Evolutionary conservation across 1,140 invertebrate genomes (phyloP).

Genomic region (Conus ventricosus): DNA sequence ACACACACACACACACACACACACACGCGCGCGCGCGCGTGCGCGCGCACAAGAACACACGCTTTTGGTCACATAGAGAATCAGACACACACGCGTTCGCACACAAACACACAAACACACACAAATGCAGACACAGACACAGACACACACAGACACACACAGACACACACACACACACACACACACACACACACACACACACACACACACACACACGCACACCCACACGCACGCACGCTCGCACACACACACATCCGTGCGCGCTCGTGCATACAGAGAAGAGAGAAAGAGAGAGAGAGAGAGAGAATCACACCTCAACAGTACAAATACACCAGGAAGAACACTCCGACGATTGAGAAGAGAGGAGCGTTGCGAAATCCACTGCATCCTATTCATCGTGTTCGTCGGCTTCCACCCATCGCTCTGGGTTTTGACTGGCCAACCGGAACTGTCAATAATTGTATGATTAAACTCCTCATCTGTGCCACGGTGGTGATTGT

Average conservation of each 20-base stretch:
- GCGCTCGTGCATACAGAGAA: neutral
- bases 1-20: slow-evolving; percentile 7
- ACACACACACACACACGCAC: slow-evolving; percentile 23
- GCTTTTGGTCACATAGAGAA: neutral
- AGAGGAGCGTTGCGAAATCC: too few relatives aligned
- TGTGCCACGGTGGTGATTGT: too few relatives aligned
- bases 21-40: neutral
- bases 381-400: too few relatives aligned
- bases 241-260: neutral
- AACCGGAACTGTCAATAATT: too few relatives aligned
- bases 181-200: neutral
- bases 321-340: neutral
- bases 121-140: neutral
- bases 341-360: too few relatives aligned
- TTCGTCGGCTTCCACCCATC: too few relatives aligned
- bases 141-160: neutral
- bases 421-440: too few relatives aligned
- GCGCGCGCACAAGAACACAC: neutral
- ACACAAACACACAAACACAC: neutral
- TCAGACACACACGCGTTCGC: slow-evolving; percentile 3
- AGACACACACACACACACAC: slow-evolving; percentile 16
- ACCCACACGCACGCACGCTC: slow-evolving; percentile 15
- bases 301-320: neutral
- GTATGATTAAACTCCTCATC: too few relatives aligned
- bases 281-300: neutral